Evolutionary conservation across 2,113 vertebrate genomes (phyloP), one percentile per base, ranked within the genome.

Genomic region (Nasalis larvatus): DNA sequence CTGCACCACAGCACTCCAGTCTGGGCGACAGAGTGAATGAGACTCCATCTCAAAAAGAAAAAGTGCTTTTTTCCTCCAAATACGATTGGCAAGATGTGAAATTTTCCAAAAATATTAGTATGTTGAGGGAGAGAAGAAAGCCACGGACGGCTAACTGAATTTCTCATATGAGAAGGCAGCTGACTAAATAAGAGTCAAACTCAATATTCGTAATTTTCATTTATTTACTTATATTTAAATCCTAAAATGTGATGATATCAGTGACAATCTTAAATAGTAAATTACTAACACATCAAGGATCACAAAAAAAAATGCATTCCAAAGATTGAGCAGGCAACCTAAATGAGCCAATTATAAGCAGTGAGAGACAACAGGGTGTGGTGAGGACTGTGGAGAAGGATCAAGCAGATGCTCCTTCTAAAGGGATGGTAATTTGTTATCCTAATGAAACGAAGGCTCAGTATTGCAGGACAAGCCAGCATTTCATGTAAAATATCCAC

Each of bases 211-310:
- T 85, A 42, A 91, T 73, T 91, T 95, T 82, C 49, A 93, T 47
- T 86, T 91, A 86, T 63, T 90, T 91, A 91, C 58, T 89, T 91
- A 47, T 88, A 94, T 42, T 88, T 89, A 77, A 85, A 85, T 25
- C 30, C 86, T 82, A 77, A 90, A 92, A 81, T 37, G 21, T 60
- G 10, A 40, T 60, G 12, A 45, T 66, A 80, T 42, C 30, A 91
- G 20, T 81, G 60, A 82, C 45, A 88, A 89, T 45, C 14, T 8
- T 77, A 82, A 80, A 63, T 3, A 66, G 4, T 83, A 76, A 94
- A 69, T 47, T 20, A 87, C 12, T 52, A 68, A 32, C 17, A 47
- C 27, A 54, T 3, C 25, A 94, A 76, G 77, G 1, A 63, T 63
- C 47, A 74, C 35, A 74, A 6, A 6, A 18, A 76, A 35, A 90